phyloP scores from a whole-genome alignment of 2,888 invertebrate species.

The Stenolophus ochropezus region DNA sequence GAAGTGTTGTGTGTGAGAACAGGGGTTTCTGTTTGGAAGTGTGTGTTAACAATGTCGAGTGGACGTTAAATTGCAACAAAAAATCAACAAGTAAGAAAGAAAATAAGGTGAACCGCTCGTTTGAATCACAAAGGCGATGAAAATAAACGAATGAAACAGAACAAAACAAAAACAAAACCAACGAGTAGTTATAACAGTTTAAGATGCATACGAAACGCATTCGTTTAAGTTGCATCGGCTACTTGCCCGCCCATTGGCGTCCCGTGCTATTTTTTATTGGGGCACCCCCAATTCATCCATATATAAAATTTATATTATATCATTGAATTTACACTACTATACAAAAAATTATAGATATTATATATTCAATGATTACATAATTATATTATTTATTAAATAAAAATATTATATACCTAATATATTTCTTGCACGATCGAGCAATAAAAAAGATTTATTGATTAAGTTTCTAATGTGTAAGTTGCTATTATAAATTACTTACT shows the following conservation, averaged over 20 bases:
- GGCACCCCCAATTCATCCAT: no score
- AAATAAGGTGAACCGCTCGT: constrained; percentile 49
- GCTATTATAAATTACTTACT: no score
- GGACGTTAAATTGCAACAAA: constrained; percentile 41
- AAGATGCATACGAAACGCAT: constrained; percentile 48
- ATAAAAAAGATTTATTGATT: no score
- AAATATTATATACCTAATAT: neutral
- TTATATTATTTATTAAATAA: no score
- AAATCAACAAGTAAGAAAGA: constrained; percentile 33
- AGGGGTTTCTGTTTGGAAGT: neutral
- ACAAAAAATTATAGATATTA: no score
- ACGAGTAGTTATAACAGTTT: constrained; percentile 48
- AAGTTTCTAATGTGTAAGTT: no score
- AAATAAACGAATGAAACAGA: constrained; percentile 39
- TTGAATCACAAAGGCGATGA: constrained; percentile 48
- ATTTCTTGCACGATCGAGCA: no score
- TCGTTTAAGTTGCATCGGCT: constrained; percentile 36
- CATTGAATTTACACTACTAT: no score
- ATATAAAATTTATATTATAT: no score
- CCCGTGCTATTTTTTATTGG: neutral
- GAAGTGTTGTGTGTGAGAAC: neutral
- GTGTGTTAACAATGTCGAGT: constrained; percentile 22
- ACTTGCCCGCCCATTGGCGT: constrained; percentile 9
- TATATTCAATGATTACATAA: no score
- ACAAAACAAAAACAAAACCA: constrained; percentile 37